Percentiles rank a stretch among this genome's conserved stretches.
phyloP scores from a whole-genome alignment of 2,113 vertebrate genomes.

The Dunckerocampus dactyliophorus region DNA sequence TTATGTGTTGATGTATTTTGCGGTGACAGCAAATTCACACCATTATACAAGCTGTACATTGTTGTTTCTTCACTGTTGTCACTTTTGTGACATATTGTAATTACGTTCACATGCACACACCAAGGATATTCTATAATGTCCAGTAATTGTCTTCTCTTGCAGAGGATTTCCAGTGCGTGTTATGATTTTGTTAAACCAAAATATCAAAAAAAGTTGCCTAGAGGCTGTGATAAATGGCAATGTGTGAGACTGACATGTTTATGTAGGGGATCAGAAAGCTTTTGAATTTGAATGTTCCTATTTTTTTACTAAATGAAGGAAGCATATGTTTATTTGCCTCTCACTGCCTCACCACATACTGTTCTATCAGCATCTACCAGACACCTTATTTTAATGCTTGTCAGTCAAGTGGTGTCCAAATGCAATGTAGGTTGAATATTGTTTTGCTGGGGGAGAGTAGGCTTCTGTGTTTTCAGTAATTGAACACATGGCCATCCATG shows the following conservation, averaged over 20 bases:
- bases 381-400: not conserved
- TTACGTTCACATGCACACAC: too few relatives aligned
- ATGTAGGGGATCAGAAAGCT: not conserved
- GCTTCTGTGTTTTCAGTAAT: conserved; percentile 1
- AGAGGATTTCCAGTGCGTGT: too few relatives aligned
- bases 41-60: too few relatives aligned
- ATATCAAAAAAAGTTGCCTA: too few relatives aligned
- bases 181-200: too few relatives aligned
- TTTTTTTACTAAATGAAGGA: not conserved
- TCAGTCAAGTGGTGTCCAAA: conserved; percentile 1
- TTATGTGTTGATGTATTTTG: too few relatives aligned
- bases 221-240: not conserved
- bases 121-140: too few relatives aligned
- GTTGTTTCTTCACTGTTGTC: too few relatives aligned
- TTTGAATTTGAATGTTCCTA: not conserved
- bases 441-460: not conserved
- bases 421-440: conserved; percentile 2
- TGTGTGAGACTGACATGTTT: not conserved
- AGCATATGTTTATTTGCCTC: not conserved
- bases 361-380: not conserved
- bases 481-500: not conserved
- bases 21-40: too few relatives aligned
- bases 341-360: not conserved
- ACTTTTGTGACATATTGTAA: too few relatives aligned
- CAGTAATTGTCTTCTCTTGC: too few relatives aligned